phyloP scores from a whole-genome alignment of 1,140 invertebrate genomes.

The Polyergus mexicanus region DNA sequence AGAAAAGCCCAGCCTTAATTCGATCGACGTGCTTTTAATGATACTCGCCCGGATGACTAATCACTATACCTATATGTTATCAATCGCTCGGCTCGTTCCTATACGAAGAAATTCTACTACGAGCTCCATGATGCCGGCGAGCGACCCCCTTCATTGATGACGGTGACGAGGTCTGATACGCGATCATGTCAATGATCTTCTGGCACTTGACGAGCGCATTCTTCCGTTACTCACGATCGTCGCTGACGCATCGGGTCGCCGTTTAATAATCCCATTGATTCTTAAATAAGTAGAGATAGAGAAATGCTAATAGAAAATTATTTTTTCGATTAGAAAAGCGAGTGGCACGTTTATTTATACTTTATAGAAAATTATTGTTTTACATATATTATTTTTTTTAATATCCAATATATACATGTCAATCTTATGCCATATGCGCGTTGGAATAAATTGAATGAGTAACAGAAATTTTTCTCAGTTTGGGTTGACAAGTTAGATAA shows the following conservation, averaged over 20 bases:
- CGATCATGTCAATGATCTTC: constrained; percentile 51
- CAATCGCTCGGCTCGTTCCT: not conserved
- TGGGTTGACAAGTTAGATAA: not conserved
- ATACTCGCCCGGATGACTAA: constrained; percentile 62
- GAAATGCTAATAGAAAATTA: not conserved
- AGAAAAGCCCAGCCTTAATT: constrained; percentile 75
- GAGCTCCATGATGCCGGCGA: not conserved
- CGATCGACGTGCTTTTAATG: constrained; percentile 63
- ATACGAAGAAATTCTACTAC: constrained; percentile 32
- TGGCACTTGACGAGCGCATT: constrained; percentile 39
- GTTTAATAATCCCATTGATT: constrained; percentile 17
- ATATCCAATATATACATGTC: not conserved
- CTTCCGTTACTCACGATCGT: constrained; percentile 28
- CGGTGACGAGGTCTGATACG: not conserved
- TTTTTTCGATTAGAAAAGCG: not conserved
- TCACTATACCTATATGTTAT: constrained; percentile 36
- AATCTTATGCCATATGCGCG: not conserved
- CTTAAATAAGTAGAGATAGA: not conserved
- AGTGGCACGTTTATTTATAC: not conserved
- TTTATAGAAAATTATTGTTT: not conserved
- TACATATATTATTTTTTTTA: not conserved
- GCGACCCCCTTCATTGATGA: constrained; percentile 38
- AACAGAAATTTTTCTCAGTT: not conserved
- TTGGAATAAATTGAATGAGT: not conserved
- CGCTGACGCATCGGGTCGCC: not conserved